phyloP scores from a whole-genome alignment of 2,888 invertebrate species.

The Drosophila imparisetae region DNA sequence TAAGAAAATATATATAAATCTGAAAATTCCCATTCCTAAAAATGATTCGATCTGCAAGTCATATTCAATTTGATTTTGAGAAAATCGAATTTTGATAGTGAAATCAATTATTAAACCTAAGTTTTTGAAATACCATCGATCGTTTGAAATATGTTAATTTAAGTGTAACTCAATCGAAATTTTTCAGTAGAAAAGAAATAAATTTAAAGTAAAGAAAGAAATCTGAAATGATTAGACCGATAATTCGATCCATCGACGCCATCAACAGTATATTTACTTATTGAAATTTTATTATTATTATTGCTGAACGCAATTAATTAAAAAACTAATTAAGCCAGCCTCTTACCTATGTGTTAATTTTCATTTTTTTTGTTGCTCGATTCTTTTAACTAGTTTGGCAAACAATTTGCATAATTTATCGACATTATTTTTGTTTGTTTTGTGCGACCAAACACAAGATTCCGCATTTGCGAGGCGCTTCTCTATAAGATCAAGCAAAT shows the following conservation, averaged over 20 bases:
- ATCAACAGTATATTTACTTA: not conserved
- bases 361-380: conserved; percentile 5
- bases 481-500: conserved; percentile 18
- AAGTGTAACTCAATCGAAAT: not conserved
- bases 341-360: conserved; percentile 1
- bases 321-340: conserved; percentile 4
- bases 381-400: conserved; percentile 35
- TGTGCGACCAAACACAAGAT: conserved; percentile 35
- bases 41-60: not conserved
- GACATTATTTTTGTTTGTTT: conserved; percentile 28
- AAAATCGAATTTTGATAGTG: not conserved
- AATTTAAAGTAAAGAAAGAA: not conserved
- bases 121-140: not conserved
- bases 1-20: not conserved
- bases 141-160: not conserved
- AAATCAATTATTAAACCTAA: not conserved
- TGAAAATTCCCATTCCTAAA: not conserved
- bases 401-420: conserved; percentile 65
- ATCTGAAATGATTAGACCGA: not conserved
- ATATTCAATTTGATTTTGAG: not conserved
- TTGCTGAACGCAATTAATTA: not conserved
- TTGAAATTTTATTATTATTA: not conserved
- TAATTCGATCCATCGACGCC: not conserved
- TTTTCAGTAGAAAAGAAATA: not conserved
- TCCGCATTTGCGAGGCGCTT: conserved; percentile 40